Conservation (phyloP, 2,113 vertebrate species). For the Cariama cristata region DNA sequence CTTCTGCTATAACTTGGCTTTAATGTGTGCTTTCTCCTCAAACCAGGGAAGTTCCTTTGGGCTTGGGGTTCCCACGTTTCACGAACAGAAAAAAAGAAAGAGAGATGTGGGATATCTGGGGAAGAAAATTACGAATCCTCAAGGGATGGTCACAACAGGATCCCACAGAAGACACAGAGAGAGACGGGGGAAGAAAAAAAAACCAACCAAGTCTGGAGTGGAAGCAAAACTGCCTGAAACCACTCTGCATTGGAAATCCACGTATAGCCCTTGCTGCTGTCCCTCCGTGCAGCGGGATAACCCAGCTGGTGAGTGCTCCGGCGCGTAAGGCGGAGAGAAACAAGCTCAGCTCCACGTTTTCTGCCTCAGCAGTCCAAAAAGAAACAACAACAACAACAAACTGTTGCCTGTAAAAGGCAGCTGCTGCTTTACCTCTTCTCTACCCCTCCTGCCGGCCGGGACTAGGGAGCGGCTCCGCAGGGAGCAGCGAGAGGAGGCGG, state of each 20-base stretch:
- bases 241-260: neutral
- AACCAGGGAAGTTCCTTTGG: neutral
- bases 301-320: neutral
- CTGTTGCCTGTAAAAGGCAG: conserved; percentile 60
- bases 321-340: neutral
- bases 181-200: neutral
- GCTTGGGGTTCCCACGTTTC: neutral
- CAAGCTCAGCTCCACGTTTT: neutral
- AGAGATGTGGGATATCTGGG: neutral
- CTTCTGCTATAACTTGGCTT: conserved; percentile 7
- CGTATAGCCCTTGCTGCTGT: neutral
- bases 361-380: conserved; percentile 19
- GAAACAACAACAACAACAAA: conserved; percentile 16
- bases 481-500: neutral
- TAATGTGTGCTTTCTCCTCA: neutral
- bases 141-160: neutral
- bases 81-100: neutral
- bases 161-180: neutral
- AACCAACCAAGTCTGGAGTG: neutral
- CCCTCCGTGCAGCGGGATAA: neutral
- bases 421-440: conserved; percentile 31
- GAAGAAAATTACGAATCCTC: conserved; percentile 13
- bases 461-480: neutral
- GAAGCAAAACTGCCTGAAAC: conserved; percentile 32
- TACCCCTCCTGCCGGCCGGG: neutral